Percentiles rank a stretch among this genome's conserved stretches.
phyloP scores from a whole-genome alignment of 1,140 invertebrate species.

The Colletes latitarsis region DNA sequence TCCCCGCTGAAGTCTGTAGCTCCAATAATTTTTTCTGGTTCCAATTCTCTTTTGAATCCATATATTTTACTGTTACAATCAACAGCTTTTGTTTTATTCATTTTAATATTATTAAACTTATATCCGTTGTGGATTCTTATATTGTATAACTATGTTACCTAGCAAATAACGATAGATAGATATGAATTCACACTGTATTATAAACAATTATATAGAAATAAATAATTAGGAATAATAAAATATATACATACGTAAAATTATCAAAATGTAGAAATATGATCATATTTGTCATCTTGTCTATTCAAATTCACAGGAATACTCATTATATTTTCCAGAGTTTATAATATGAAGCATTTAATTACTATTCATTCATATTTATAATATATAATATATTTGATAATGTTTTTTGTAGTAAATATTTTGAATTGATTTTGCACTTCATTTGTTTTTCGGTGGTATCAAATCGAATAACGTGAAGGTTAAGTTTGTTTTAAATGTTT shows the following conservation, averaged over 20 bases:
- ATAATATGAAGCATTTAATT: not conserved
- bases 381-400: not conserved
- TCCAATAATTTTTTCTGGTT: constrained; percentile 93
- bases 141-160: not conserved
- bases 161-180: not conserved
- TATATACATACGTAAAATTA: not conserved
- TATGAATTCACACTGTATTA: too few relatives aligned
- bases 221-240: not conserved
- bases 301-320: not conserved
- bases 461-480: not conserved
- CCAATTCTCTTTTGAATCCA: constrained; percentile 90
- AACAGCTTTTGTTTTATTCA: constrained; percentile 72
- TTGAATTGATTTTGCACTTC: not conserved
- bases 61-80: constrained; percentile 84
- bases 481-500: not conserved
- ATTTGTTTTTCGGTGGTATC: not conserved
- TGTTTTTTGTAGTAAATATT: not conserved
- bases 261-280: not conserved
- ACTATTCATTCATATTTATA: not conserved
- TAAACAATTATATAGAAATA: not conserved
- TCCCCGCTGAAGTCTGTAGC: constrained; percentile 93
- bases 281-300: not conserved
- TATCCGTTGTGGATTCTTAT: not conserved
- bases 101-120: not conserved
- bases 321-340: not conserved